Evolutionary conservation across 2,888 invertebrate species (phyloP).

Genomic region (Copidosoma aretas): DNA sequence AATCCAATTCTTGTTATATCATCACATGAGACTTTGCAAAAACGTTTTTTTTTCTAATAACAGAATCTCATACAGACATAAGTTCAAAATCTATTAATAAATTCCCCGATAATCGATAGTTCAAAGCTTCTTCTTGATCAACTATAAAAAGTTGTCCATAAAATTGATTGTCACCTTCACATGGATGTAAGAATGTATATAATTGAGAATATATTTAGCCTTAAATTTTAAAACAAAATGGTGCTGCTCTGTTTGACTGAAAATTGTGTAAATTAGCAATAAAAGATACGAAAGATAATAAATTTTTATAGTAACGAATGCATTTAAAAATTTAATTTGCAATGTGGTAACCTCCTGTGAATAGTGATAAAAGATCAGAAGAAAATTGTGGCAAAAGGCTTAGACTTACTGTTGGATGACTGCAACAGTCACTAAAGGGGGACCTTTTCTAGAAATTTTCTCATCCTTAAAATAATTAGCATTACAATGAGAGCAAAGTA

Average conservation of each 20-base stretch:
- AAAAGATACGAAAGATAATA: conserved; percentile 2
- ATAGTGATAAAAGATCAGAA: background rate
- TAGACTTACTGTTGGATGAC: background rate
- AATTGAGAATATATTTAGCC: conserved; percentile 1
- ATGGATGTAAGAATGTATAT: background rate
- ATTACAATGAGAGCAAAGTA: too few species aligned
- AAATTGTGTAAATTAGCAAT: conserved; percentile 1
- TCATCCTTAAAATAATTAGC: too few species aligned
- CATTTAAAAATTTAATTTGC: background rate
- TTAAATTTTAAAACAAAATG: conserved; percentile 4
- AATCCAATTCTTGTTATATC: too few species aligned
- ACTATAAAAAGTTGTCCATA: background rate
- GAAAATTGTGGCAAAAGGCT: background rate
- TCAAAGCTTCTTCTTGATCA: background rate
- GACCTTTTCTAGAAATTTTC: background rate
- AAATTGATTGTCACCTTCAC: background rate
- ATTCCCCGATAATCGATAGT: background rate
- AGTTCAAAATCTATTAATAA: too few species aligned
- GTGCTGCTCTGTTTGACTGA: background rate
- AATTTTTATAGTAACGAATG: background rate
- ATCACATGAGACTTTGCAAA: too few species aligned
- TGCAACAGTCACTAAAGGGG: background rate
- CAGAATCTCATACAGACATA: too few species aligned
- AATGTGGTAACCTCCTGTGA: background rate
- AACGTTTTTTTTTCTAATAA: too few species aligned